A percentile compares a stretch with the other conserved stretches of the same genome.
Evolutionary conservation across 2,113 vertebrate genomes (phyloP).

Genomic region (Eira barbara): DNA sequence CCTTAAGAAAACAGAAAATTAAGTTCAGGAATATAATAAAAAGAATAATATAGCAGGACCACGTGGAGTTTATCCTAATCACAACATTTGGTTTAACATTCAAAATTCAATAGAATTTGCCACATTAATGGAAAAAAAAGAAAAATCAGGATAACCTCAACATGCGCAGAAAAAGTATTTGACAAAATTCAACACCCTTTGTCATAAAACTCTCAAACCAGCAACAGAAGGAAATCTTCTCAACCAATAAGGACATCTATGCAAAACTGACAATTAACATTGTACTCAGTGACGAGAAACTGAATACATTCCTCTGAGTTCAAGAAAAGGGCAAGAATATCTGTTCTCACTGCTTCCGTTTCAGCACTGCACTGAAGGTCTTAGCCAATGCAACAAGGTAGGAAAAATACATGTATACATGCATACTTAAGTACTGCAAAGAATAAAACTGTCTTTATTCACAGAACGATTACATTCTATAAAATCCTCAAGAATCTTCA

Average conservation of each 20-base stretch:
- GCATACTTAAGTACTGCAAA: neutral
- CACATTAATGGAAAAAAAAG: neutral
- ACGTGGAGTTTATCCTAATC: neutral
- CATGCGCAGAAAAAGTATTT: neutral
- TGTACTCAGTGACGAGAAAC: neutral
- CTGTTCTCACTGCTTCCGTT: neutral
- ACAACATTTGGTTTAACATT: constrained; percentile 27
- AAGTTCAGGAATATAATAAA: constrained; percentile 1
- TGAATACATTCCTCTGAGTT: neutral
- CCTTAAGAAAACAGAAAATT: neutral
- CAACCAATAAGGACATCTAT: neutral
- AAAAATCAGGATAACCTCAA: neutral
- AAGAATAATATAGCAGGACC: neutral
- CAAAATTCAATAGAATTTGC: constrained; percentile 14
- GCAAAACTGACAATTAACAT: neutral
- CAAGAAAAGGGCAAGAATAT: neutral
- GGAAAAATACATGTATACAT: neutral
- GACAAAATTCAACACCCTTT: constrained; percentile 13
- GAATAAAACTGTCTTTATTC: constrained; percentile 5
- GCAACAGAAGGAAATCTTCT: constrained; percentile 25
- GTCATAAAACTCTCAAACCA: constrained; percentile 29
- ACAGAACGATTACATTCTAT: neutral
- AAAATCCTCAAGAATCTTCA: neutral
- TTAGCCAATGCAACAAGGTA: neutral
- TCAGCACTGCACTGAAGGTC: neutral